A percentile compares a stretch with the other conserved stretches of the same genome.
phyloP scores from a whole-genome alignment of 2,888 invertebrate species.

The Arctia plantaginis region DNA sequence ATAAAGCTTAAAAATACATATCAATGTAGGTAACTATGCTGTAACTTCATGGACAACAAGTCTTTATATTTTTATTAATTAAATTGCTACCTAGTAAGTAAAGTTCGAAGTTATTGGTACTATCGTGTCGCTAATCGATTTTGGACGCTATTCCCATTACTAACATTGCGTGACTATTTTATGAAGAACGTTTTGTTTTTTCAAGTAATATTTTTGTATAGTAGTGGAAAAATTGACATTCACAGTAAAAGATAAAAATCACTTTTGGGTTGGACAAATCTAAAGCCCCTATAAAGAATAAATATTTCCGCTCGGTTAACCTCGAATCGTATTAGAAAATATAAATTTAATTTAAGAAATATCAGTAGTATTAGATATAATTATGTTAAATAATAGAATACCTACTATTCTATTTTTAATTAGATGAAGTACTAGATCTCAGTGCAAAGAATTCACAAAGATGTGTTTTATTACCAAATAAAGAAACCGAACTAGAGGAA shows the following conservation, averaged over 20 bases:
- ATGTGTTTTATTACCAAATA: too few relatives aligned
- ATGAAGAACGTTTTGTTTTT: conserved; percentile 30
- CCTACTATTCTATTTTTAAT: too few relatives aligned
- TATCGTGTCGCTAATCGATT: conserved; percentile 38
- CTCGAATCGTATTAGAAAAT: neutral
- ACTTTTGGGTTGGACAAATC: neutral
- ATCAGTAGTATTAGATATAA: too few relatives aligned
- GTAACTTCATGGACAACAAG: neutral
- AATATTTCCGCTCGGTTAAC: neutral
- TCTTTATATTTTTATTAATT: conserved; percentile 4
- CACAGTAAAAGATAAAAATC: conserved; percentile 11
- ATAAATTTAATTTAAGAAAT: neutral
- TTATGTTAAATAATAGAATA: neutral
- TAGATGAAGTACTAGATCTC: too few relatives aligned
- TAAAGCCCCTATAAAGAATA: neutral
- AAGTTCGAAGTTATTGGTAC: conserved; percentile 34
- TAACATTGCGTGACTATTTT: conserved; percentile 41
- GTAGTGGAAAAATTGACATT: conserved; percentile 15
- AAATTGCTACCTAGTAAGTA: conserved; percentile 26
- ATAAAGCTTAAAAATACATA: neutral
- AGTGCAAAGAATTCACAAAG: too few relatives aligned
- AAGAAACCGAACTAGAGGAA: too few relatives aligned
- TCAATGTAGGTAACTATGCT: neutral
- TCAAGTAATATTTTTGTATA: conserved; percentile 3
- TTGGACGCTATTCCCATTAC: conserved; percentile 34